These are phyloP conservation scores for Habrosyne pyritoides DNA, from an alignment of 2,888 invertebrate species.

Conservation along the genomic window DNA sequence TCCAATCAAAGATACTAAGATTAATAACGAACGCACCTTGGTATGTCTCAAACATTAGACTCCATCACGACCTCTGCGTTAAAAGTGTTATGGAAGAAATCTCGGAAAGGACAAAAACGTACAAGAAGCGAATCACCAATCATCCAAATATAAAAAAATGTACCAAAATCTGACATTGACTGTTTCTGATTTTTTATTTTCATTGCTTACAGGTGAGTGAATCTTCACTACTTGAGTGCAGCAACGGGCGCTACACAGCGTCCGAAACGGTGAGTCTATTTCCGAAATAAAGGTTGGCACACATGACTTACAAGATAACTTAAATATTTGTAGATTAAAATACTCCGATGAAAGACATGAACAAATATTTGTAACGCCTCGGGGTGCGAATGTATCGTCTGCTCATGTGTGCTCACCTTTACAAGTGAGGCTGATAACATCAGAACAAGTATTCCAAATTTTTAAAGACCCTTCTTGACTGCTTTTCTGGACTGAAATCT, in stretches of 20 bases:
- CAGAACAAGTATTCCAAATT: background rate
- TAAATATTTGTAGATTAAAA: background rate
- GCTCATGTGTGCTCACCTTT: background rate
- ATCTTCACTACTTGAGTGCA: conserved; percentile 83
- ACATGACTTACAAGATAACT: conserved; percentile 18
- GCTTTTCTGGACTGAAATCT: background rate
- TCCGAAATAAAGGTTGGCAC: conserved; percentile 43
- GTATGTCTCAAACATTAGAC: too few species aligned
- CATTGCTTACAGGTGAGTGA: conserved; percentile 79
- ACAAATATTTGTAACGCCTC: background rate
- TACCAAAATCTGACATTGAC: too few species aligned
- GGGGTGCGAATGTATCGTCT: background rate
- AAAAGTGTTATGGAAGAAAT: too few species aligned
- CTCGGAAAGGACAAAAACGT: too few species aligned
- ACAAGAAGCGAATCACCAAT: too few species aligned
- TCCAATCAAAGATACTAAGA: too few species aligned
- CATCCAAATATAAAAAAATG: too few species aligned
- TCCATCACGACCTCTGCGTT: too few species aligned
- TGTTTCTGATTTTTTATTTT: conserved; percentile 16
- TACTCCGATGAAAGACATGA: background rate
- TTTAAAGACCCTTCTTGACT: too few species aligned
- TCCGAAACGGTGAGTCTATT: conserved; percentile 79
- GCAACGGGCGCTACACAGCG: conserved; percentile 82
- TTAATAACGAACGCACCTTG: too few species aligned
- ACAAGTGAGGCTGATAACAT: background rate